phyloP scores from a whole-genome alignment of 2,888 invertebrate species.

The Anarsia innoxiella region DNA sequence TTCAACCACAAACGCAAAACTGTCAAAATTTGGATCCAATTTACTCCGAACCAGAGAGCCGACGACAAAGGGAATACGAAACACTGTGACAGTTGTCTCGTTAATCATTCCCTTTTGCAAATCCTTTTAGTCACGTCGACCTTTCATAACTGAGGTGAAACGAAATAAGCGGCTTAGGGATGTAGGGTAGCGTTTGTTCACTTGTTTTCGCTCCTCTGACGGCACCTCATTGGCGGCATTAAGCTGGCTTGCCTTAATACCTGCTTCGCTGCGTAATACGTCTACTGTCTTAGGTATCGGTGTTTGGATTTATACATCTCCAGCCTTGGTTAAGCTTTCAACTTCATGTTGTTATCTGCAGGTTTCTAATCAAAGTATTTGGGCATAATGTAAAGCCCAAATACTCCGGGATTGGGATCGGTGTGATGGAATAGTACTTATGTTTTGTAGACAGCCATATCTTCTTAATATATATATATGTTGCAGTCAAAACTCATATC shows the following conservation, averaged over 20 bases:
- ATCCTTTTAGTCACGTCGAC: slow-evolving; percentile 37
- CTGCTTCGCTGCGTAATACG: no score
- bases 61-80: slow-evolving; percentile 24
- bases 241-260: background rate
- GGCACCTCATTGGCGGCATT: background rate
- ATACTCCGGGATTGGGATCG: no score
- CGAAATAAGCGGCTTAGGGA: slow-evolving; percentile 30
- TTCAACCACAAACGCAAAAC: slow-evolving; percentile 4
- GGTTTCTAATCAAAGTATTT: no score
- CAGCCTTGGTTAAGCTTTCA: no score
- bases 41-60: slow-evolving; percentile 7
- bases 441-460: no score
- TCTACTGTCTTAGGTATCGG: no score
- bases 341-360: no score
- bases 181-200: slow-evolving; percentile 15
- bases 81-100: slow-evolving; percentile 27
- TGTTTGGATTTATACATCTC: no score
- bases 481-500: no score
- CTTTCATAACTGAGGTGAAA: slow-evolving; percentile 29
- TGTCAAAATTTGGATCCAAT: slow-evolving; percentile 11
- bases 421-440: no score
- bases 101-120: slow-evolving; percentile 42
- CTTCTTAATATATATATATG: no score
- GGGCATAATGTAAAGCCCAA: no score
- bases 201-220: slow-evolving; percentile 1